Base-by-base conservation (phyloP, 1,140 invertebrate genomes). In the Chironomus striatipennis region DNA sequence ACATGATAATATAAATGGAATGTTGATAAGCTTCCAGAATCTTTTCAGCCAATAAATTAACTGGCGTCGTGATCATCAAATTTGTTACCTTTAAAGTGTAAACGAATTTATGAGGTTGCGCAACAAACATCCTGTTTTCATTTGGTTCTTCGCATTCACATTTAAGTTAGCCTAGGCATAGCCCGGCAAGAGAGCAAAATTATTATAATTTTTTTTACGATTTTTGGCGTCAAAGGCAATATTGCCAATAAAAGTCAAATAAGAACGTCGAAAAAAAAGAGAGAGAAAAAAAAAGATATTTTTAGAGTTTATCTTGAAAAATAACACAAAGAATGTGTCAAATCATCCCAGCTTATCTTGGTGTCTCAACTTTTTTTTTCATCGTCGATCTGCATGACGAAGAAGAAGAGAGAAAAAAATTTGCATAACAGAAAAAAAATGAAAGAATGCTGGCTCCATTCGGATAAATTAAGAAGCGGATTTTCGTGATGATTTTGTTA, bases 381-480 rank as follows among this genome's bases (percentile, higher is more conserved):
- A 34, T 34, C 1, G 1, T 34, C 24, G 24, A 34, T 34, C 24
- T 34, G 24, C 24, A 34, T 34, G 24, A 34, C 1, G 24, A 34
- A 34, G 24, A 34, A 34, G 24, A 34, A 34, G 24, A 34, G 24
- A 34, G 24, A 34, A 5, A 34, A 34, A 34, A 57, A 57, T 57
- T 57, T 57, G 47, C 47, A 57, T 57, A 57, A 57, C 47, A 57
- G 43, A 9, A 47, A 47, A 10, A 43, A 47, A 47, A 15, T 10
- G 15, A 67, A 67, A 67, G 65, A 70, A 20, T 17, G 17, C 65
- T 70, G 65, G 17, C 65, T 70, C 65, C 65, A 70, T 7, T 21
- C 65, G 20, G 20, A 70, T 70, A 70, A 70, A 70, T 70, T 70
- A 70, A 70, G 65, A 70, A 70, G 65, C 65, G 65, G 65, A 70